These are phyloP conservation scores for Scarus forsteni DNA, from an alignment of 2,797 vertebrate species.

Conservation along the genomic window DNA sequence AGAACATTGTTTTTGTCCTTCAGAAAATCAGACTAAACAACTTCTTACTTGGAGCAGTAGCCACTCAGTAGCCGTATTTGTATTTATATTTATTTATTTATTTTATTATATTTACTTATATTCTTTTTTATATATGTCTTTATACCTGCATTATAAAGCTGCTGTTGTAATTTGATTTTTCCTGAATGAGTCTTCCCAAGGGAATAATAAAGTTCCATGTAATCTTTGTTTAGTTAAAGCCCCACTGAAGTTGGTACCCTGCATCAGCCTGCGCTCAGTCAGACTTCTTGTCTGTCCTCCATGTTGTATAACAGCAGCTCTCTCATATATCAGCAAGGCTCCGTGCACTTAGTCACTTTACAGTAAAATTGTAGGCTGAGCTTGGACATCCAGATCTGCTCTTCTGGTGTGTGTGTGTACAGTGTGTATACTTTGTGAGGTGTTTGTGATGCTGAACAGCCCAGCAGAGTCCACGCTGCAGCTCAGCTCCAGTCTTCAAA, in stretches of 20 bases:
- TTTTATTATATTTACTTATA: too few relatives aligned
- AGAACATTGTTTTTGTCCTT: too few relatives aligned
- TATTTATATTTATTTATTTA: too few relatives aligned
- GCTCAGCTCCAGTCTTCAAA: conserved; percentile 36
- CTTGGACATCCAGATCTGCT: conserved; percentile 36
- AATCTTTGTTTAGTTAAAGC: too few relatives aligned
- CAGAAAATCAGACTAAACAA: too few relatives aligned
- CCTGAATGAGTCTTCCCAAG: too few relatives aligned
- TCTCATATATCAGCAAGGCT: neutral
- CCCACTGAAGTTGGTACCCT: neutral
- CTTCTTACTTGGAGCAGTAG: too few relatives aligned
- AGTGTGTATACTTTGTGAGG: conserved; percentile 70
- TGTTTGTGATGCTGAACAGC: conserved; percentile 80
- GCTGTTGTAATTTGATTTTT: too few relatives aligned
- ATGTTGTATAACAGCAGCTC: neutral
- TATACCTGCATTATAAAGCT: too few relatives aligned
- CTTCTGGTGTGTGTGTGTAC: conserved; percentile 45
- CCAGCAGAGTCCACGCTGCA: conserved; percentile 53
- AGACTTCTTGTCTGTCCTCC: neutral
- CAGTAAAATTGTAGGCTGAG: conserved; percentile 39
- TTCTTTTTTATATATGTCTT: too few relatives aligned
- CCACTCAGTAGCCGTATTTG: too few relatives aligned
- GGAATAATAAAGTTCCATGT: too few relatives aligned
- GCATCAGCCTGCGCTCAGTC: neutral
- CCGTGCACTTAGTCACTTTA: conserved; percentile 15